phyloP scores from a whole-genome alignment of 2,888 invertebrate genomes.

The Limnephilus rhombicus region DNA sequence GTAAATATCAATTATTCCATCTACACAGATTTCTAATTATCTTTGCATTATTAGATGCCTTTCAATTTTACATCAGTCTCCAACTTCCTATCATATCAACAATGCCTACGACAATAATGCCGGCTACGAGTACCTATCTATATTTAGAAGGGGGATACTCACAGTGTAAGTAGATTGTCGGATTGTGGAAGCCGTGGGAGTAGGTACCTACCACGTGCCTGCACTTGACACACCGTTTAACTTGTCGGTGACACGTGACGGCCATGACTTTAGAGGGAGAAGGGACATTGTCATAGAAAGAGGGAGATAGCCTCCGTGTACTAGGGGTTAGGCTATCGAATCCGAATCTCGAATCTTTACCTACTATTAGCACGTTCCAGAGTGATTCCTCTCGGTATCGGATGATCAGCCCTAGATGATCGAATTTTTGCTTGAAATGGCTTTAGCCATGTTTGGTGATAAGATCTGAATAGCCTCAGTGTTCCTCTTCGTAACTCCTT shows the following conservation, averaged over 20 bases:
- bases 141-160: not conserved
- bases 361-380: too few relatives aligned
- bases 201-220: not conserved
- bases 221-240: conserved; percentile 20
- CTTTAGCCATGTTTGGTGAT: too few relatives aligned
- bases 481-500: too few relatives aligned
- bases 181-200: not conserved
- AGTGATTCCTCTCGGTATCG: too few relatives aligned
- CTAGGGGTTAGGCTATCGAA: too few relatives aligned
- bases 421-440: too few relatives aligned
- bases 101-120: not conserved
- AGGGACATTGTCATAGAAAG: not conserved
- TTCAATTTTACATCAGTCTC: not conserved
- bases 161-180: not conserved
- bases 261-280: not conserved
- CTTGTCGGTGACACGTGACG: conserved; percentile 9
- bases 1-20: too few relatives aligned
- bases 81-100: not conserved
- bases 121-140: not conserved
- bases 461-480: too few relatives aligned
- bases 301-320: not conserved
- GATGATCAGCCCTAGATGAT: too few relatives aligned
- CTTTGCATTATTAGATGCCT: not conserved
- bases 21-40: too few relatives aligned
- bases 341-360: too few relatives aligned